phyloP scores from a whole-genome alignment of 2,888 invertebrate species.

The Xanthorhoe designata region DNA sequence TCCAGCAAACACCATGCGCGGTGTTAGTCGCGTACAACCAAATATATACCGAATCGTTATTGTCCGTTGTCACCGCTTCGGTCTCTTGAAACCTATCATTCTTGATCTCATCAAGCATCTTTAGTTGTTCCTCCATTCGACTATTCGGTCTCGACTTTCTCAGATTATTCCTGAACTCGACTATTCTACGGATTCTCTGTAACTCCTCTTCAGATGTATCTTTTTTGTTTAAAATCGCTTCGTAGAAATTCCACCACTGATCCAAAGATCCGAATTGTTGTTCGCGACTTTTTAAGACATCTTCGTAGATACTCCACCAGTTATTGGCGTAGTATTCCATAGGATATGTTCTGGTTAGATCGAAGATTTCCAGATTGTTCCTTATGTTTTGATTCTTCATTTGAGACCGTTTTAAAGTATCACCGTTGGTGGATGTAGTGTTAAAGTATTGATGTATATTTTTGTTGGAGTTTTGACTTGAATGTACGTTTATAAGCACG shows the following conservation, averaged over 20 bases:
- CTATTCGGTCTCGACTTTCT: slow-evolving; percentile 65
- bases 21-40: slow-evolving; percentile 48
- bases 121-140: slow-evolving; percentile 73
- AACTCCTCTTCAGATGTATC: slow-evolving; percentile 64
- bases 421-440: slow-evolving; percentile 50
- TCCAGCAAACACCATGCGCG: slow-evolving; percentile 44
- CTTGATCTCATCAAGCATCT: slow-evolving; percentile 71
- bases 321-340: slow-evolving; percentile 80
- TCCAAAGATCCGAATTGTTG: slow-evolving; percentile 80
- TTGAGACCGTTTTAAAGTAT: slow-evolving; percentile 56
- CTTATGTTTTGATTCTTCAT: slow-evolving; percentile 53
- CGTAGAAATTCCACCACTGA: slow-evolving; percentile 81
- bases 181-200: slow-evolving; percentile 60
- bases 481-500: slow-evolving; percentile 63
- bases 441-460: slow-evolving; percentile 60
- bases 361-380: slow-evolving; percentile 70
- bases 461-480: slow-evolving; percentile 48
- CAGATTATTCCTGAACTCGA: slow-evolving; percentile 58
- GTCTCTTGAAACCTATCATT: slow-evolving; percentile 70
- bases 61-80: slow-evolving; percentile 64
- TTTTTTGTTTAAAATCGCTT: slow-evolving; percentile 67
- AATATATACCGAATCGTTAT: slow-evolving; percentile 72
- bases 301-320: slow-evolving; percentile 82
- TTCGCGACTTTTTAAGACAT: slow-evolving; percentile 72
- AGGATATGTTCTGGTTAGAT: slow-evolving; percentile 75